Evolutionary conservation across 2,797 vertebrate species (phyloP), one percentile per base, ranked within the genome.

Genomic region (Kryptolebias ocellatus): DNA sequence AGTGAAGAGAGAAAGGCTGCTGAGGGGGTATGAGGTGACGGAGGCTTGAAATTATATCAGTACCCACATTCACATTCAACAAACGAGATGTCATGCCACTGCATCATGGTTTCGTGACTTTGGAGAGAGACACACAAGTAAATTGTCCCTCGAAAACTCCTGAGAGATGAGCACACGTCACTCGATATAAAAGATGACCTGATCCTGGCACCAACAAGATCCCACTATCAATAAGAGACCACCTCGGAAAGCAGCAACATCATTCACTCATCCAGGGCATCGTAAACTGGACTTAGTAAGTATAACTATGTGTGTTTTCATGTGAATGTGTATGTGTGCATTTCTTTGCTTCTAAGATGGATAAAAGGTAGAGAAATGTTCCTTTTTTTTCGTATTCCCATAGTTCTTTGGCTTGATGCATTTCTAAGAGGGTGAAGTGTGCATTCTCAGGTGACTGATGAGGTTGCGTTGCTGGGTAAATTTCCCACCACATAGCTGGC

Each of bases 381-480:
- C 64, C 47, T 58, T 75, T 78, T 65, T 73, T 66, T 76, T 84
- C 84, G 63, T 72, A 76, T 89, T 90, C 85, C 83, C 88, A 92
- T 87, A 93, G 94, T 95, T 96, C 96, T 98, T 97, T 96, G 96
- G 96, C 95, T 96, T 97, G 89, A 87, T 89, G 87, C 70, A 64
- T 86, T 88, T 90, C 87, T 89, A 91, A 95, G 96, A 93, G 78
- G 98, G 97, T 81, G 97, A 97, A 90, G 97, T 98, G 94, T 99
- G 98, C 98, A 99, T 99, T 92, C 96, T 95, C 94, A 99, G 93
- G 94, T 99, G 98, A 94, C 97, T 99, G 92, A 99, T 97, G 93
- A 99, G 96, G 94, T 99, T 99, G 90, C 98, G 97, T 89, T 99
- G 98, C 94, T 99, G 98, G 79, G 98, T 98, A 92, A 99, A 99